Base-by-base conservation (phyloP, 2,797 vertebrate species). In the Betta splendens region DNA sequence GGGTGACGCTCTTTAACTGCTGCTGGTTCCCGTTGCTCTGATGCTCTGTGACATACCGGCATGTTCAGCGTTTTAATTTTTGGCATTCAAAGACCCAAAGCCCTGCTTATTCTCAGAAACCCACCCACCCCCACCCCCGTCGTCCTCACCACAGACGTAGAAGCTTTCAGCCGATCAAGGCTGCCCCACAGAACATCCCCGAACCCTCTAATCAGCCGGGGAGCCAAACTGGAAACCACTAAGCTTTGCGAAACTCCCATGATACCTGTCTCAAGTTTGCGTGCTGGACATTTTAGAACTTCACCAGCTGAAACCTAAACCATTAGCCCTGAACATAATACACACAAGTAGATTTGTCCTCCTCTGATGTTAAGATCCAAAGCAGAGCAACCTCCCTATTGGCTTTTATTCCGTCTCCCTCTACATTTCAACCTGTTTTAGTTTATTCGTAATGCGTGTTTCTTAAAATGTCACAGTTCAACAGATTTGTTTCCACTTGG, bases 131-230 rank as follows among this genome's bases (percentile, higher is more conserved):
- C 3, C 21, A 21, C 9, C 16, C 13, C 26, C 21, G 22, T 18
- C 26, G 6, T 29, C 9, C 21, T 7, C 22, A 12, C 28, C 39
- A 21, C n/a, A 18, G 5, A 39, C 45, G 9, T 52, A 36, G 29
- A 13, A 11, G 25, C 20, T 55, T 40, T 40, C 18, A 35, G 16
- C 21, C 21, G 13, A 29, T 50, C 50, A 51, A 22, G 16, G 39
- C 17, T 21, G 15, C 9, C 9, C 43, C 18, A 5, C 23, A 29
- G 15, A 31, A 28, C 13, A 13, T 36, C 20, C 18, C 29, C 15
- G 26, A 45, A 26, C 58, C 28, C 20, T 26, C 26, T 28, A 50
- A 60, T 52, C 22, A 31, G 29, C 28, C 1, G 13, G 42, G 25
- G n/a, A 53, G 20, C 9, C 43, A 22, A 23, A 15, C 5, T 25